A percentile compares a stretch with the other conserved stretches of the same genome.
These are phyloP conservation scores for Ectemnius continuus DNA, from an alignment of 2,888 invertebrate species.

Conservation along the genomic window DNA sequence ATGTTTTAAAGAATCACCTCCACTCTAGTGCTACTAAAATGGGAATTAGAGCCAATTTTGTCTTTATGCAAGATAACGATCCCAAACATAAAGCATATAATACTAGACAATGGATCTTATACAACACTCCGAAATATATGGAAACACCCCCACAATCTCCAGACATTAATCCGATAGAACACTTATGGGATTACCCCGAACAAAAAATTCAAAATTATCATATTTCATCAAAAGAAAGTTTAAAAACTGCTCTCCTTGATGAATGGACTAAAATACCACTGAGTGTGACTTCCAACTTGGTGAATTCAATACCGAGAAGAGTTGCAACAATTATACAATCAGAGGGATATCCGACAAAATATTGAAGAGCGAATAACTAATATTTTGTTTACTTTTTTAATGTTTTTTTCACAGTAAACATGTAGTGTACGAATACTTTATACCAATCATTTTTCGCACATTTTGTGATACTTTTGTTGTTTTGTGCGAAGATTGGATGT, in stretches of 20 bases:
- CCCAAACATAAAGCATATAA: conserved; percentile 16
- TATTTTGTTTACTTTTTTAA: neutral
- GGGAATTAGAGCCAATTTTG: conserved; percentile 22
- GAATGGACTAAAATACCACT: conserved; percentile 2
- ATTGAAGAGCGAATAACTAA: conserved; percentile 1
- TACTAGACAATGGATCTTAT: conserved; percentile 18
- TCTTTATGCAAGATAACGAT: conserved; percentile 28
- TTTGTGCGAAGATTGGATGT: too few species aligned
- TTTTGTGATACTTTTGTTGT: too few species aligned
- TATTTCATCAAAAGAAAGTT: conserved; percentile 7
- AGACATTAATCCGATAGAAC: conserved; percentile 13
- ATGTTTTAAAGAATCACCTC: conserved; percentile 42
- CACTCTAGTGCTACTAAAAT: conserved; percentile 24
- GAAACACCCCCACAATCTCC: conserved; percentile 20
- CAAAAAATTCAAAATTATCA: neutral
- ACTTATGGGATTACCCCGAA: conserved; percentile 2
- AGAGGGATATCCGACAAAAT: conserved; percentile 1
- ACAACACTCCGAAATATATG: conserved; percentile 19
- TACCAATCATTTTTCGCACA: too few species aligned
- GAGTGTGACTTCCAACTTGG: neutral
- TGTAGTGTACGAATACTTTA: too few species aligned
- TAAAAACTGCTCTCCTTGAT: conserved; percentile 2
- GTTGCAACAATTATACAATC: conserved; percentile 1
- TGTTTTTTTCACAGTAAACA: too few species aligned
- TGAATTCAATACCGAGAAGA: conserved; percentile 12